Base-by-base conservation (phyloP, 2,797 vertebrate genomes). In the Lagodon rhomboides region DNA sequence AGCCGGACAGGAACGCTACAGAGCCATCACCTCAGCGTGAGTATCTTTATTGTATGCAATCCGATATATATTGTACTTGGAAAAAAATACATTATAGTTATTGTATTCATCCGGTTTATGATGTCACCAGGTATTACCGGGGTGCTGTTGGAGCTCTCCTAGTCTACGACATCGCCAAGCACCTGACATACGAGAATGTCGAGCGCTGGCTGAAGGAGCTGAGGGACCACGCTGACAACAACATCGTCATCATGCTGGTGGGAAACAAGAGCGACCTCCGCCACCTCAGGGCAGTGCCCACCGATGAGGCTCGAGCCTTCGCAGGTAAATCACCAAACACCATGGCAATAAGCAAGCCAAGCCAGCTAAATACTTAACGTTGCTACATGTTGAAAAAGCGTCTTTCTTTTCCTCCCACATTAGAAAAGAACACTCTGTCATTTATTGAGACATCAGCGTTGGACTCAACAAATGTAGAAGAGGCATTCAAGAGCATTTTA, bases 401-500 rank as follows among this genome's bases (percentile, higher is more conserved):
- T 61, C 7, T 53, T 47, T 15, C n/a, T 58, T 69, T 15, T 78
- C 47, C 79, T 64, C 89, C 51, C 86, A 9, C 87, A 88, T 46
- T 87, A 99, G 98, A 99, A 93, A 99, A 99, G 91, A 99, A 99
- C 94, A 98, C 95, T 17, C 91, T 99, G 68, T 99, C 98, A n/a
- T 99, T 99, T 85, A 99, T 99, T 84, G 98, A 99, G 93, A 99
- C 98, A 0, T 99, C 98, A 10, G 98, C 98, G 56, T 83, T 99
- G 95, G 98, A 99, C 91, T 99, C 98, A 61, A 99, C 98, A 84
- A 99, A 99, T 58, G 98, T 99, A 84, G 98, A 99, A 91, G 98
- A 98, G 88, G 97, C 98, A 1, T 99, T 99, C 93, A 98, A 99
- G 95, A 99, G 97, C 93, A 99, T 99, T 88, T 96, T 99, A 82